These are phyloP conservation scores for Lampropteryx suffumata DNA, from an alignment of 2,888 invertebrate species.

Conservation along the genomic window DNA sequence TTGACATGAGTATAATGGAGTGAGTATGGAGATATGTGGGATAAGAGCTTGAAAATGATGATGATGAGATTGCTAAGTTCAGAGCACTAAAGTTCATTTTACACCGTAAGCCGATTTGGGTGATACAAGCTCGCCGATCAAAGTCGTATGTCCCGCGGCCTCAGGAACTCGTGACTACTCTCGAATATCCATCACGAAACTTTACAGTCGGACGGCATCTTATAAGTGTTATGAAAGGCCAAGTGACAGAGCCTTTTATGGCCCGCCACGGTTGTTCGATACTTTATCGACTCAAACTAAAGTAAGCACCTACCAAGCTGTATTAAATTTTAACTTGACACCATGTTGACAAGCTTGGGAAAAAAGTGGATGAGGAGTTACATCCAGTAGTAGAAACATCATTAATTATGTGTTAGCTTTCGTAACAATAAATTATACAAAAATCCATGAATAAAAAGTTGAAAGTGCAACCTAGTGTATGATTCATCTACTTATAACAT, in stretches of 20 bases:
- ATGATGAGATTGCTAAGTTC: too few species aligned
- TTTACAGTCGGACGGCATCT: conserved; percentile 64
- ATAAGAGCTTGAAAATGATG: too few species aligned
- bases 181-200: conserved; percentile 75
- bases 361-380: background rate
- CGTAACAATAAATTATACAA: too few species aligned
- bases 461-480: too few species aligned
- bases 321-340: conserved; percentile 4
- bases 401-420: too few species aligned
- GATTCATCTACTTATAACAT: conserved; percentile 12
- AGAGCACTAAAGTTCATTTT: conserved; percentile 3
- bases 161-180: conserved; percentile 66
- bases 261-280: conserved; percentile 34
- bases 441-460: too few species aligned
- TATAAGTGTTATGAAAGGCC: conserved; percentile 76
- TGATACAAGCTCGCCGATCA: conserved; percentile 40
- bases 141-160: conserved; percentile 60
- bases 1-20: too few species aligned
- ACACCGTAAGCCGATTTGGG: background rate
- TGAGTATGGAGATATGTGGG: too few species aligned
- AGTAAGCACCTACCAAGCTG: too few species aligned
- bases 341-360: background rate
- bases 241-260: conserved; percentile 72
- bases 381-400: background rate
- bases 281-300: conserved; percentile 25